Conservation (phyloP, 92 coral and sea anemone genomes). For the Diadumene lineata region DNA sequence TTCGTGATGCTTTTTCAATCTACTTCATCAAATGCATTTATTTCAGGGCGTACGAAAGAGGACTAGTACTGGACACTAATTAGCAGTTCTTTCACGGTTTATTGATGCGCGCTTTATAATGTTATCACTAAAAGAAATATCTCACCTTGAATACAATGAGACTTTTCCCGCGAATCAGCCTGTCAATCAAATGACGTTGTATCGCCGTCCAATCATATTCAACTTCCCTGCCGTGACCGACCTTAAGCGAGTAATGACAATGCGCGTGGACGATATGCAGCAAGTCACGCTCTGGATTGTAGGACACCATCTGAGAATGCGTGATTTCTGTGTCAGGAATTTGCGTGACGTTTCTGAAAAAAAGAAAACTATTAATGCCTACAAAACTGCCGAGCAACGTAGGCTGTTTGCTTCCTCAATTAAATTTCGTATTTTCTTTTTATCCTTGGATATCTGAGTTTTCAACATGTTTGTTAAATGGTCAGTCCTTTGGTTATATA, state of each 20-base stretch:
- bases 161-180: slow-evolving; percentile 75
- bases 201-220: slow-evolving; percentile 91
- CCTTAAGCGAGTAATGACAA: slow-evolving; percentile 77
- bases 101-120: neutral
- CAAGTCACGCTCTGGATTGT: slow-evolving; percentile 72
- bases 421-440: too few species aligned
- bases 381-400: too few species aligned
- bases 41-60: too few species aligned
- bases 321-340: slow-evolving; percentile 59
- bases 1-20: too few species aligned
- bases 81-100: neutral
- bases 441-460: too few species aligned
- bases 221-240: slow-evolving; percentile 77
- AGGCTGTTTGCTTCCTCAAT: too few species aligned
- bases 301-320: slow-evolving; percentile 65
- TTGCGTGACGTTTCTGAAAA: slow-evolving; percentile 54
- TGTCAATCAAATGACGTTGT: slow-evolving; percentile 87
- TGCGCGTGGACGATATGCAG: slow-evolving; percentile 79
- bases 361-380: too few species aligned
- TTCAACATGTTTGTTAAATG: too few species aligned
- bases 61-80: neutral
- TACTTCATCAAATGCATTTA: too few species aligned
- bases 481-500: too few species aligned
- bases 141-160: slow-evolving; percentile 64
- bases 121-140: neutral